Base-by-base conservation (phyloP, 2,113 vertebrate genomes). In the Lepus timidus region DNA sequence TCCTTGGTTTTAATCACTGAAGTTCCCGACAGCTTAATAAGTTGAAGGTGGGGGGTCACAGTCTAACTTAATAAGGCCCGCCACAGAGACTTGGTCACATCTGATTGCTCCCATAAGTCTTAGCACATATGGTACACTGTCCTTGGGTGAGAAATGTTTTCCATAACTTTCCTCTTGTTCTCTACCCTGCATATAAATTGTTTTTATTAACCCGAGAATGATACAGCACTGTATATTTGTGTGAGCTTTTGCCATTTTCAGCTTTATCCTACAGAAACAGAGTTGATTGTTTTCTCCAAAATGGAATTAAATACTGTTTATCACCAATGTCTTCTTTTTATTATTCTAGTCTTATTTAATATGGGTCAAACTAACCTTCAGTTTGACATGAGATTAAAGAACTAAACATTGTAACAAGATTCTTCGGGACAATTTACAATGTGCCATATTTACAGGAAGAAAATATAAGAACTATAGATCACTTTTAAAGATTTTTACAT, bases 51-150 rank as follows among this genome's bases (percentile, higher is more conserved):
- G 98, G 99, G 98, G 99, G 99, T 99, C 99, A 99, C 98, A 99
- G 98, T 98, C 99, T 99, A 99, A 99, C 99, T 99, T 99, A 99
- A 99, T 99, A 99, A 99, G 99, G 98, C 98, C 99, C 97, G 98
- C 98, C 98, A 98, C 98, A 99, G 98, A 99, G 99, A 98, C 98
- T 98, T 99, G 99, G 99, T 98, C 99, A 99, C 98, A 98, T 99
- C 98, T 99, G 99, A 99, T 99, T 99, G 99, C 98, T 99, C 99
- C 99, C 99, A 99, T 99, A 99, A 99, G 99, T 99, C 99, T 99
- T 99, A 98, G 98, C 98, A 99, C 99, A 99, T 99, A 98, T 99
- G 99, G 99, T 98, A 98, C 98, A 98, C 98, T 99, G 98, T 99
- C 99, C 99, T 99, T 99, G 98, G 97, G 98, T 99, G 98, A 99